These are phyloP conservation scores for Chrysolina oricalcia DNA, from an alignment of 2,888 invertebrate species.

Conservation along the genomic window DNA sequence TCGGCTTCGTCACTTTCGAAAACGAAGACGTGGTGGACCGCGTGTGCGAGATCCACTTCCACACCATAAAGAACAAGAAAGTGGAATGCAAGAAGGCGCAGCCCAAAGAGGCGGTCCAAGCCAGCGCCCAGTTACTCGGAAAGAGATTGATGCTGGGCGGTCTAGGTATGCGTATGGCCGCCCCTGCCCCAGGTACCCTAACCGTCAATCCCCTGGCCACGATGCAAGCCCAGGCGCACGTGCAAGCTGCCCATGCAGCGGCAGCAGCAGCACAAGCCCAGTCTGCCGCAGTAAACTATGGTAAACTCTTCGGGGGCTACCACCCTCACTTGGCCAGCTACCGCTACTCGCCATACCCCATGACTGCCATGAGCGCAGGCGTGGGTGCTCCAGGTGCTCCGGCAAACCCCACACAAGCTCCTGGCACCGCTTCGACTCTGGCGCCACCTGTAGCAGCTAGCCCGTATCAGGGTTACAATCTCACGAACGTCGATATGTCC, in stretches of 20 bases:
- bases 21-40: slow-evolving; percentile 93
- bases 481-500: slow-evolving; percentile 93
- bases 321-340: slow-evolving; percentile 75
- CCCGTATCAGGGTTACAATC: slow-evolving; percentile 84
- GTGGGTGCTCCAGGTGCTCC: slow-evolving; percentile 70
- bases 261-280: slow-evolving; percentile 77
- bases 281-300: slow-evolving; percentile 78
- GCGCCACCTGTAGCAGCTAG: slow-evolving; percentile 80
- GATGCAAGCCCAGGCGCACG: slow-evolving; percentile 71
- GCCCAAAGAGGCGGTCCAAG: slow-evolving; percentile 90
- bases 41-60: slow-evolving; percentile 95
- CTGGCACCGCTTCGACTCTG: slow-evolving; percentile 76
- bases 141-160: slow-evolving; percentile 83
- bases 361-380: slow-evolving; percentile 69
- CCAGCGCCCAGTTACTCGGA: slow-evolving; percentile 78
- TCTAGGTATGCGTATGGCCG: slow-evolving; percentile 79
- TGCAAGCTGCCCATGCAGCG: slow-evolving; percentile 70
- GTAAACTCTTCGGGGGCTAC: slow-evolving; percentile 79
- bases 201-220: slow-evolving; percentile 78
- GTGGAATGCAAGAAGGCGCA: slow-evolving; percentile 92
- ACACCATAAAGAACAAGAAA: slow-evolving; percentile 94
- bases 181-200: slow-evolving; percentile 73
- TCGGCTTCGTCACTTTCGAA: slow-evolving; percentile 94
- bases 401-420: slow-evolving; percentile 69
- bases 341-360: slow-evolving; percentile 79